These are phyloP conservation scores for Ochotona princeps DNA, from an alignment of 2,113 vertebrate species.

Conservation along the genomic window DNA sequence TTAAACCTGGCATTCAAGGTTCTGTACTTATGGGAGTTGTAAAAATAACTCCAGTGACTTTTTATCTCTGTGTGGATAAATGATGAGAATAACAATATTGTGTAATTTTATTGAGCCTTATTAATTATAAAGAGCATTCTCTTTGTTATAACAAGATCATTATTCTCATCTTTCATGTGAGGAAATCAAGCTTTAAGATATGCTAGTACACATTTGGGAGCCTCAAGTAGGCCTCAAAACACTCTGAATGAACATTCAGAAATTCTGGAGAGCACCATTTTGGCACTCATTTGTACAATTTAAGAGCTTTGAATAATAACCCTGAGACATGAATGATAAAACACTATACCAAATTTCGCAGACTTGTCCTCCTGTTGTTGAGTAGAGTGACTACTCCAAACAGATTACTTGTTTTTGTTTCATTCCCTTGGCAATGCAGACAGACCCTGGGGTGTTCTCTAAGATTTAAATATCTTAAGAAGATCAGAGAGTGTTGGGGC, in stretches of 20 bases:
- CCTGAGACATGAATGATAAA: constrained; percentile 3
- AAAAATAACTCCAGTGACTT: neutral
- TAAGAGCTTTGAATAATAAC: constrained; percentile 40
- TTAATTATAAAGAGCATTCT: constrained; percentile 42
- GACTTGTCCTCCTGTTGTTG: constrained; percentile 28
- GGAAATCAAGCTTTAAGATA: constrained; percentile 9
- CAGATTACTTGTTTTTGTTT: neutral
- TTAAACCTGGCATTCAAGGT: constrained; percentile 11
- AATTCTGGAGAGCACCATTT: constrained; percentile 32
- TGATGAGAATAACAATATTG: neutral
- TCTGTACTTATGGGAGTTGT: neutral
- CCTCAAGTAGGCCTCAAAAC: neutral
- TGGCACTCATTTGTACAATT: constrained; percentile 34
- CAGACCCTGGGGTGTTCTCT: neutral
- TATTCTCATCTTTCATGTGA: neutral
- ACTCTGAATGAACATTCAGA: neutral
- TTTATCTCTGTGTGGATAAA: constrained; percentile 29
- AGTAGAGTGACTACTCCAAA: neutral
- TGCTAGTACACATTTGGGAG: neutral
- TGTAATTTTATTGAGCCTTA: constrained; percentile 1
- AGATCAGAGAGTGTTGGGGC: neutral
- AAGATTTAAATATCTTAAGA: constrained; percentile 4
- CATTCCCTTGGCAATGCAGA: neutral
- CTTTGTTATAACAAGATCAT: constrained; percentile 12
- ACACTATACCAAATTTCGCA: neutral